Percentiles rank a stretch among this genome's conserved stretches.
Conservation (phyloP, 2,113 vertebrate genomes). For the Clupea harengus region DNA sequence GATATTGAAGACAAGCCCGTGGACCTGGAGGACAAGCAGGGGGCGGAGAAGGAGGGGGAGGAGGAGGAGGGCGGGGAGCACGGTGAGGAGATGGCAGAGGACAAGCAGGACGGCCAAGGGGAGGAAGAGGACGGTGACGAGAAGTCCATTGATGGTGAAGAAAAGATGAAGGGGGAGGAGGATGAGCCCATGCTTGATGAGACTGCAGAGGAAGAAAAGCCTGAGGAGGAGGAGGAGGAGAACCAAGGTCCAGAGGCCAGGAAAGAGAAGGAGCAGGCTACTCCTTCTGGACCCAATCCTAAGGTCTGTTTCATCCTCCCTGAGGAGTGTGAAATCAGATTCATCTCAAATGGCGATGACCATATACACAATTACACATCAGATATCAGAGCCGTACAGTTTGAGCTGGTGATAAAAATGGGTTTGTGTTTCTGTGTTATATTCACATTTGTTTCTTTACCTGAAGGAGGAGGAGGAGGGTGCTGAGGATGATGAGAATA, state of each 20-base stretch:
- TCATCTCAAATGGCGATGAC: neutral
- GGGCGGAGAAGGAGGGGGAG: constrained; percentile 57
- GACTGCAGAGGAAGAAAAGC: constrained; percentile 46
- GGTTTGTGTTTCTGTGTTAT: neutral
- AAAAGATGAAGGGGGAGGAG: constrained; percentile 59
- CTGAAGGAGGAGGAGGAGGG: constrained; percentile 54
- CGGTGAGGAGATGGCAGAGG: constrained; percentile 52
- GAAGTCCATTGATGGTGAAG: constrained; percentile 43
- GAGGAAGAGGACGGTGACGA: constrained; percentile 62
- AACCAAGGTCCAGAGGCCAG: constrained; percentile 57
- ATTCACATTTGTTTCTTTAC: neutral
- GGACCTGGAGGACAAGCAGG: constrained; percentile 69
- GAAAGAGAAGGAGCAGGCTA: constrained; percentile 55
- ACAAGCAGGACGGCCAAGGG: constrained; percentile 57
- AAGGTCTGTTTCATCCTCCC: constrained; percentile 70
- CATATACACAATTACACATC: too few species aligned
- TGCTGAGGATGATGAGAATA: constrained; percentile 64
- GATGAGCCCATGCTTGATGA: constrained; percentile 52
- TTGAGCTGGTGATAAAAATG: neutral
- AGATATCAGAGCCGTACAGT: too few species aligned
- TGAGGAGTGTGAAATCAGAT: neutral
- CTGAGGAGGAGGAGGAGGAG: constrained; percentile 61
- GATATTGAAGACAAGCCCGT: constrained; percentile 79
- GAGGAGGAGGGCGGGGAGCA: constrained; percentile 56
- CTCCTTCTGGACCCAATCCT: constrained; percentile 68